Percentiles rank a stretch among this genome's conserved stretches.
phyloP scores from a whole-genome alignment of 2,113 vertebrate species.

The Menidia beryllina region DNA sequence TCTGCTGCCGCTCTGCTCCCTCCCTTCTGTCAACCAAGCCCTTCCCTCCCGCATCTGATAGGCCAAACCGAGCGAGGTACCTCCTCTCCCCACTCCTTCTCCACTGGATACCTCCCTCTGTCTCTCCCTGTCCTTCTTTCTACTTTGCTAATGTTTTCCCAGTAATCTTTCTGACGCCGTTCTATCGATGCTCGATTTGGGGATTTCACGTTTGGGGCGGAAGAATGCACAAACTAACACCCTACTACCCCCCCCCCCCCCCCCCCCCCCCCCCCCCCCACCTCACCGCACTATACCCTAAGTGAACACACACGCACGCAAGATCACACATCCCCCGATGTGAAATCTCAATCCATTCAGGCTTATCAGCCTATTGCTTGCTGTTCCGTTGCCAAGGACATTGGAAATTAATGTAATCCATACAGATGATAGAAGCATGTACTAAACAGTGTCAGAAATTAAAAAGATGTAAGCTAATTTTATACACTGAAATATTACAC shows the following conservation, averaged over 20 bases:
- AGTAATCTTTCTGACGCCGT: conserved; percentile 70
- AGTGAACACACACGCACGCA: conserved; percentile 11
- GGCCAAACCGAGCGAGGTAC: conserved; percentile 45
- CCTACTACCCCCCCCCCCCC: neutral
- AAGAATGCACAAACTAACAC: conserved; percentile 19
- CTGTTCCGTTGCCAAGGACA: conserved; percentile 66
- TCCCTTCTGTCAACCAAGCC: conserved; percentile 59
- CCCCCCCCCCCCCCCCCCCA: no score
- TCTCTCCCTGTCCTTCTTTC: conserved; percentile 61
- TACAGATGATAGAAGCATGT: conserved; percentile 16
- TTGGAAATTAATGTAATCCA: conserved; percentile 42
- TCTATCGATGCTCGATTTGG: conserved; percentile 54
- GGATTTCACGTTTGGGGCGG: conserved; percentile 51
- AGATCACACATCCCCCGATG: conserved; percentile 29
- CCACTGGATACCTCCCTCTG: conserved; percentile 31
- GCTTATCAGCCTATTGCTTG: conserved; percentile 54
- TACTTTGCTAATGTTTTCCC: conserved; percentile 65
- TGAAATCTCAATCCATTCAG: conserved; percentile 60
- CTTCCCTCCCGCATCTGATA: conserved; percentile 60
- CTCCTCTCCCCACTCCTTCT: conserved; percentile 42
- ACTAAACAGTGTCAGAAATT: no score
- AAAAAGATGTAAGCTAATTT: conserved; percentile 1
- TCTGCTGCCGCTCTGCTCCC: conserved; percentile 64
- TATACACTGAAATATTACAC: conserved; percentile 1
- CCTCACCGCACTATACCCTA: no score